Conservation (phyloP, 2,888 invertebrate species). For the Sphaerophoria taeniata region DNA sequence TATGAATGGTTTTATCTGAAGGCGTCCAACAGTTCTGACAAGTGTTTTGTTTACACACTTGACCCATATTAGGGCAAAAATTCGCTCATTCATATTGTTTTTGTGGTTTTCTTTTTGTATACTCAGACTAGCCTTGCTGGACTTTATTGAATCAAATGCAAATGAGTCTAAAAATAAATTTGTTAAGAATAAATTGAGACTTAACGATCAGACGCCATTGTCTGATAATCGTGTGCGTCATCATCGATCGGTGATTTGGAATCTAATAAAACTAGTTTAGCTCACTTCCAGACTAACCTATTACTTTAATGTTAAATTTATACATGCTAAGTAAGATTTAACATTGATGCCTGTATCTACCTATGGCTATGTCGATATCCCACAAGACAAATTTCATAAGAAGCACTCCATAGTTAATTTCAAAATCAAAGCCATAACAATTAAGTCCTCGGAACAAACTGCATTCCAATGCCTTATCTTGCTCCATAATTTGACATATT, state of each 20-base stretch:
- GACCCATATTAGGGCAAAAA: not conserved
- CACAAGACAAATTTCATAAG: not conserved
- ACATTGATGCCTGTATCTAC: not conserved
- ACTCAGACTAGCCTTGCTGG: not conserved
- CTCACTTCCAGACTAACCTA: not conserved
- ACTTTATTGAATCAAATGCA: not conserved
- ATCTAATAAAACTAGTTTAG: not conserved
- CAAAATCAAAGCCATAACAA: not conserved
- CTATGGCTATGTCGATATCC: too few relatives aligned
- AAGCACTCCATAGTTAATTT: not conserved
- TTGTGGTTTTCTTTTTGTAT: not conserved
- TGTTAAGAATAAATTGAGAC: constrained; percentile 4
- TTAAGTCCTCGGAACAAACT: not conserved
- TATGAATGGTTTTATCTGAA: too few relatives aligned
- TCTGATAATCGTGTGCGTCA: not conserved
- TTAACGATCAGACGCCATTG: not conserved
- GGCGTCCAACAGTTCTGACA: not conserved
- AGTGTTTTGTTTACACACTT: not conserved
- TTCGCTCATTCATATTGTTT: not conserved
- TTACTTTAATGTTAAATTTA: not conserved
- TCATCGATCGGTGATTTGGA: not conserved
- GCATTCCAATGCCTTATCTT: constrained; percentile 46
- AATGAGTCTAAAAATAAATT: constrained; percentile 2
- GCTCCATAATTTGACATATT: constrained; percentile 44
- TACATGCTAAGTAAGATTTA: not conserved